phyloP scores from a whole-genome alignment of 2,888 invertebrate species.

The Caprella mutica region DNA sequence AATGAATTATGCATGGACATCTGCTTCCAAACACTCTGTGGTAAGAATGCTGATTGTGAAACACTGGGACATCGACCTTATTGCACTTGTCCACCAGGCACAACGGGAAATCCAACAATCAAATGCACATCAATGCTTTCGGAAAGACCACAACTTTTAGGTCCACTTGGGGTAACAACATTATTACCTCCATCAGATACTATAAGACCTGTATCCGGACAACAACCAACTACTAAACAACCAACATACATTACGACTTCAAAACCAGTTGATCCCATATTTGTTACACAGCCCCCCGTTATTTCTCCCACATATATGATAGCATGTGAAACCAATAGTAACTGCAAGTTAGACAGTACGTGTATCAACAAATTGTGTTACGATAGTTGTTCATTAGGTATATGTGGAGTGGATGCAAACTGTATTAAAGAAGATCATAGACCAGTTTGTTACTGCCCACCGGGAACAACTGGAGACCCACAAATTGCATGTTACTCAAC shows the following conservation, averaged over 20 bases:
- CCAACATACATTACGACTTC: slow-evolving; percentile 10
- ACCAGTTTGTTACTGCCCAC: slow-evolving; percentile 23
- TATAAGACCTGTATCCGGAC: slow-evolving; percentile 10
- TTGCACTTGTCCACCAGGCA: slow-evolving; percentile 27
- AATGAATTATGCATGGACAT: slow-evolving; percentile 41
- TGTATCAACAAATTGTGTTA: slow-evolving; percentile 20
- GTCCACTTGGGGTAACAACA: slow-evolving; percentile 11
- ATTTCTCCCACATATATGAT: slow-evolving; percentile 3
- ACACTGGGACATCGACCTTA: slow-evolving; percentile 50
- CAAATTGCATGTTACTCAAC: slow-evolving; percentile 9
- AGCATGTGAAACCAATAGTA: slow-evolving; percentile 16
- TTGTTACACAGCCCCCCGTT: slow-evolving; percentile 7
- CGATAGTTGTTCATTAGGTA: slow-evolving; percentile 42
- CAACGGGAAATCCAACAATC: slow-evolving; percentile 31
- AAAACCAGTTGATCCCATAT: not conserved
- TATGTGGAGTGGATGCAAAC: slow-evolving; percentile 59
- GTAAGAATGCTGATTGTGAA: slow-evolving; percentile 56
- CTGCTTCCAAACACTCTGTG: slow-evolving; percentile 61
- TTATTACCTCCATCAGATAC: not conserved
- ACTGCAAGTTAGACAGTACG: slow-evolving; percentile 12
- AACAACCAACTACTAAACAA: slow-evolving; percentile 1
- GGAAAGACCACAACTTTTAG: not conserved
- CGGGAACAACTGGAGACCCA: slow-evolving; percentile 25
- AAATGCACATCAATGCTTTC: slow-evolving; percentile 26
- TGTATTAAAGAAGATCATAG: slow-evolving; percentile 60